phyloP scores from a whole-genome alignment of 92 coral and sea anemone species.

The Bergia sp. region DNA sequence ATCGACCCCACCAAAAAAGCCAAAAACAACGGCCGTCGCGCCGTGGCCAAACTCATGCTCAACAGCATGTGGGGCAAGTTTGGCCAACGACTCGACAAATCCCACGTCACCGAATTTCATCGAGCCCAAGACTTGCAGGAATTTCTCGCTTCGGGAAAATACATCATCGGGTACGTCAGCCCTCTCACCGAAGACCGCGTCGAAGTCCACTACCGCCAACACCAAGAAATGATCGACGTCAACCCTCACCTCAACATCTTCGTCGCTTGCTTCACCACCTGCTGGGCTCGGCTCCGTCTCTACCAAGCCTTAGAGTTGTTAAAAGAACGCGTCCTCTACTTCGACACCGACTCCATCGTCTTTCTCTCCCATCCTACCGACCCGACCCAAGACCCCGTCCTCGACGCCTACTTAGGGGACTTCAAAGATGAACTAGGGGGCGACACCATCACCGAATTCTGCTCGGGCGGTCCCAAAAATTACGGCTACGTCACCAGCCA shows the following conservation, averaged over 20 bases:
- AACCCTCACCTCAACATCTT: slow-evolving; percentile 8
- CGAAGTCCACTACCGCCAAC: slow-evolving; percentile 7
- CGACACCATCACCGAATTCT: slow-evolving; percentile 26
- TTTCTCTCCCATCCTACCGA: not conserved
- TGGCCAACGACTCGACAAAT: slow-evolving; percentile 9
- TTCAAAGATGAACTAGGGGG: slow-evolving; percentile 29
- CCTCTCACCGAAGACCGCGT: slow-evolving; percentile 29
- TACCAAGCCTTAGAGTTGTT: slow-evolving; percentile 4
- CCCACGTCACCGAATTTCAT: not conserved
- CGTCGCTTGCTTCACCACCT: slow-evolving; percentile 37
- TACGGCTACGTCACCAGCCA: slow-evolving; percentile 35
- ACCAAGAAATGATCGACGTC: not conserved
- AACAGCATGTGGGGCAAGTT: slow-evolving; percentile 46
- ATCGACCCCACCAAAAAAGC: not conserved
- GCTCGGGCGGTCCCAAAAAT: slow-evolving; percentile 45
- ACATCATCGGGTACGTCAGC: not conserved
- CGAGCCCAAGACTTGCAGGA: not conserved
- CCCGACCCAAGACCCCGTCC: slow-evolving; percentile 3
- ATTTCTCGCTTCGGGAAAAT: not conserved
- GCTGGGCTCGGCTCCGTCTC: slow-evolving; percentile 38
- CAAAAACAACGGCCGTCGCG: slow-evolving; percentile 14
- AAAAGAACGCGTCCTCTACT: too few relatives aligned
- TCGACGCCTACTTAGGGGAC: slow-evolving; percentile 16
- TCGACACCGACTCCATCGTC: slow-evolving; percentile 41
- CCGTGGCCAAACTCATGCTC: slow-evolving; percentile 51